Base-by-base conservation (phyloP, 2,113 vertebrate species). In the Plecotus auritus region DNA sequence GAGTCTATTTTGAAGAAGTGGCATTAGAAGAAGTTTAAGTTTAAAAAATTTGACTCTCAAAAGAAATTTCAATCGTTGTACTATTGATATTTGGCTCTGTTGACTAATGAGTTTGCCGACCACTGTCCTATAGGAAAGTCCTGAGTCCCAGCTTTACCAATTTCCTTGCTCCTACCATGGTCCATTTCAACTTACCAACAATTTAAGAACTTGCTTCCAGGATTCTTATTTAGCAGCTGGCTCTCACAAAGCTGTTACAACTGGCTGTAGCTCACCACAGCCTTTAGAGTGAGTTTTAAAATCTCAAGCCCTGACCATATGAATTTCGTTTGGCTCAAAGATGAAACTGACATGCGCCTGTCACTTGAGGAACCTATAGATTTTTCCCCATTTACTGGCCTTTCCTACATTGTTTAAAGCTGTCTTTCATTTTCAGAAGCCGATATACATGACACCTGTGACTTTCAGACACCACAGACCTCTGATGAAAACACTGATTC, bases 391-490 rank as follows among this genome's bases (percentile, higher is more conserved):
- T 26, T n/a, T 67, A 17, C 40, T 87, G 86, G 12, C 16, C 35
- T 93, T 91, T 73, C 14, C 45, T 82, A 45, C 64, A 20, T 42
- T 7, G 4, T 59, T 77, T 73, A 88, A 96, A 88, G 35, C 42
- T 82, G 28, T 51, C 85, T 92, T 95, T 74, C 54, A 70, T 90
- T 95, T 90, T 72, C 76, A 93, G 59, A 3, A 76, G 80, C 47
- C 67, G 69, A 42, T 74, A 72, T 69, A 30, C n/a, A 11, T 78
- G 30, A 78, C 1, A 85, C 61, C 86, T 86, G 45, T 88, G 54
- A 90, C 32, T 73, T 69, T 76, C 72, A 87, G 35, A 47, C 23
- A 51, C 80, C 90, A 7, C 10, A 72, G 72, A n/a, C 40, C 64
- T 85, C 30, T 76, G 56, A 59, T 61, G 64, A 90, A 87, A 92